A percentile compares a stretch with the other conserved stretches of the same genome.
These are phyloP conservation scores for Labeo rohita DNA, from an alignment of 2,113 vertebrate genomes.

Conservation along the genomic window DNA sequence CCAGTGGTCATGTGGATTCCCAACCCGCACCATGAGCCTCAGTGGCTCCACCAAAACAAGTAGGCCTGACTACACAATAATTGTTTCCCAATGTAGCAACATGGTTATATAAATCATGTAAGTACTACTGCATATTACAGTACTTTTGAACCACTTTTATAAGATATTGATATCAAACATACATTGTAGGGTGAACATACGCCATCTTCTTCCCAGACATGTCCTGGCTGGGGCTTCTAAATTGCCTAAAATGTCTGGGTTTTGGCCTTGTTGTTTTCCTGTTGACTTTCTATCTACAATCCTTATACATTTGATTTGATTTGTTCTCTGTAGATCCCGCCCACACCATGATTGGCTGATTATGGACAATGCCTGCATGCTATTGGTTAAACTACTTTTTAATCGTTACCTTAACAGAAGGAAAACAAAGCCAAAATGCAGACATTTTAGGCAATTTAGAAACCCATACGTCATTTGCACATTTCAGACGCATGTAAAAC, in stretches of 20 bases:
- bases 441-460: too few species aligned
- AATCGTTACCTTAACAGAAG: too few species aligned
- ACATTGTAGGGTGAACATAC: background rate
- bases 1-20: conserved; percentile 55
- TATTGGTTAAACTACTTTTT: too few species aligned
- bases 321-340: too few species aligned
- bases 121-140: background rate
- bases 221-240: background rate
- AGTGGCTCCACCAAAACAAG: conserved; percentile 21
- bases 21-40: conserved; percentile 39
- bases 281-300: background rate
- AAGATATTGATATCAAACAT: background rate
- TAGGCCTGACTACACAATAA: background rate
- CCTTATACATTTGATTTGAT: background rate
- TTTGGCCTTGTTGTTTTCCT: background rate
- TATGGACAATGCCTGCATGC: too few species aligned
- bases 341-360: too few species aligned
- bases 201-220: background rate
- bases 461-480: too few species aligned
- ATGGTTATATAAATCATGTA: background rate
- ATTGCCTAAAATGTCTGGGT: background rate
- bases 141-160: background rate
- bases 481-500: background rate
- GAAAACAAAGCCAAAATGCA: too few species aligned
- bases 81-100: background rate